These are phyloP conservation scores for Paratrypauchen microcephalus DNA, from an alignment of 2,797 vertebrate genomes.

Conservation along the genomic window DNA sequence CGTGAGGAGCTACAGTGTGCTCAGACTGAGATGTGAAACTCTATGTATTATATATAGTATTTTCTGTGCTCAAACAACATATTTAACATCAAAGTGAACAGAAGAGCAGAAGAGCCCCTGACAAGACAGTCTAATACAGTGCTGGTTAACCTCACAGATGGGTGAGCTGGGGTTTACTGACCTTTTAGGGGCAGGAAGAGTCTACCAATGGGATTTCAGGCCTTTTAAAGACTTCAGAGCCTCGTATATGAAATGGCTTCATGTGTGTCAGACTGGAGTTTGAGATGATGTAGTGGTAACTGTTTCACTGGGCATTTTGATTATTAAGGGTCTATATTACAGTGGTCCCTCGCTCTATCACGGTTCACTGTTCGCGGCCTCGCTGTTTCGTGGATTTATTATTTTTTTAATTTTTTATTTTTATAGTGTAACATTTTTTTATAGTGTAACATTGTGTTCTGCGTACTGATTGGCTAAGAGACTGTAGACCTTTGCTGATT, in stretches of 20 bases:
- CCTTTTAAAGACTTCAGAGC: constrained; percentile 7
- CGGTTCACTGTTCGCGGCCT: no score
- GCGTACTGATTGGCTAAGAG: no score
- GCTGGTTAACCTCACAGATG: constrained; percentile 33
- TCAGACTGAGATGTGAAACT: constrained; percentile 50
- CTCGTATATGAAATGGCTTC: background rate
- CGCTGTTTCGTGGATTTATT: no score
- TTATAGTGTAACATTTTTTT: no score
- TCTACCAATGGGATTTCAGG: constrained; percentile 7
- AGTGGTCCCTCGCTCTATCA: no score
- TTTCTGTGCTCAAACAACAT: constrained; percentile 58
- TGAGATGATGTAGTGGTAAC: background rate
- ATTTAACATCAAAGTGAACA: constrained; percentile 66
- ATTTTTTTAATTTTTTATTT: no score
- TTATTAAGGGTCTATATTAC: background rate
- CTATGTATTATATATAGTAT: constrained; percentile 60
- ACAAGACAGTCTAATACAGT: constrained; percentile 37
- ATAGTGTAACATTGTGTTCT: no score
- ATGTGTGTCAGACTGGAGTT: background rate
- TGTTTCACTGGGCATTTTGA: background rate
- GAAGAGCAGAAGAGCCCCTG: constrained; percentile 40
- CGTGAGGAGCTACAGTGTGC: constrained; percentile 60
- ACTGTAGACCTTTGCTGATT: no score
- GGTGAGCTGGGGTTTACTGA: constrained; percentile 22
- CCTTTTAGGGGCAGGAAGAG: constrained; percentile 8